Conservation (phyloP, 2,113 vertebrate species). For the Orthonyx spaldingii region DNA sequence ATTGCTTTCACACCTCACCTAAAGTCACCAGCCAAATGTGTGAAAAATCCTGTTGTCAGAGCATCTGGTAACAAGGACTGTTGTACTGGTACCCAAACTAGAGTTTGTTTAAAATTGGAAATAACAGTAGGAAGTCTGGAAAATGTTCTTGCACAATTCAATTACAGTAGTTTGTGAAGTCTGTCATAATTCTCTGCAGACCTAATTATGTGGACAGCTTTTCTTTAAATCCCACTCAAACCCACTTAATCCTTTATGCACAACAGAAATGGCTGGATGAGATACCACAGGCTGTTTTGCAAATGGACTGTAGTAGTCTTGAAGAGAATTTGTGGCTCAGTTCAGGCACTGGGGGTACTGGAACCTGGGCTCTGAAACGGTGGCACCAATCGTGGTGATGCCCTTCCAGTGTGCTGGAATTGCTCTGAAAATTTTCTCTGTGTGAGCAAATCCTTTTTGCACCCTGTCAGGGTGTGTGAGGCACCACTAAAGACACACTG, state of each 20-base stretch:
- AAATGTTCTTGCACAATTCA: not conserved
- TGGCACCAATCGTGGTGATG: not conserved
- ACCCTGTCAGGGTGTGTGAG: not conserved
- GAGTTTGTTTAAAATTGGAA: not conserved
- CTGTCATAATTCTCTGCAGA: slow-evolving; percentile 25
- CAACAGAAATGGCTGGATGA: not conserved
- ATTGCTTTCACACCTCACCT: slow-evolving; percentile 13
- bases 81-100: not conserved
- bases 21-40: not conserved
- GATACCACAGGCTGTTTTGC: not conserved
- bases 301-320: not conserved
- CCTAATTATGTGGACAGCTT: slow-evolving; percentile 1
- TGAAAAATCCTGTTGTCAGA: not conserved
- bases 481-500: not conserved
- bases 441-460: not conserved
- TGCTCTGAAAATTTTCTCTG: not conserved
- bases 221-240: slow-evolving; percentile 19
- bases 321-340: not conserved
- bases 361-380: not conserved
- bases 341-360: not conserved
- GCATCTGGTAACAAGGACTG: not conserved
- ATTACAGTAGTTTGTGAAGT: not conserved
- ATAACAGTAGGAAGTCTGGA: slow-evolving; percentile 4
- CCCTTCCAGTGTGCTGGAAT: not conserved
- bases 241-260: not conserved